These are phyloP conservation scores for Origma solitaria DNA, from an alignment of 2,113 vertebrate species.

Conservation along the genomic window DNA sequence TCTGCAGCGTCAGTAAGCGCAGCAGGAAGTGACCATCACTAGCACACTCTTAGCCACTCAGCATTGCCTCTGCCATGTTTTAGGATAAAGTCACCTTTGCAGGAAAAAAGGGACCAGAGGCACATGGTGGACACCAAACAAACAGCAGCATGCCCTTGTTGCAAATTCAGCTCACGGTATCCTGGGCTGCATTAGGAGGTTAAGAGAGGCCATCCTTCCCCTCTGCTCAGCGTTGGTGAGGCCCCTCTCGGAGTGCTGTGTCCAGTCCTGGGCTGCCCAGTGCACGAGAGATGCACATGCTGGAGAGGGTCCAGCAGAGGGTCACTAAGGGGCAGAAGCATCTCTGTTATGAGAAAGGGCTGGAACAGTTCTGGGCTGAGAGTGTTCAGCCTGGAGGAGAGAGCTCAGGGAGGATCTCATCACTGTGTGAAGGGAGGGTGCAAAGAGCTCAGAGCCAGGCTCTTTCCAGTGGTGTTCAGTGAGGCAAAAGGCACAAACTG, in stretches of 20 bases:
- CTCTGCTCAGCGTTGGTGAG: neutral
- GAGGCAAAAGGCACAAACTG: neutral
- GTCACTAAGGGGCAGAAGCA: fast-evolving
- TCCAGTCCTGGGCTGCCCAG: neutral
- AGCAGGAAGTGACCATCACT: neutral
- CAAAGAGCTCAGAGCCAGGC: neutral
- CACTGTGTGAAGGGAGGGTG: neutral
- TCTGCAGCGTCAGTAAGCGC: neutral
- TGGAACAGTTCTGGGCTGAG: neutral
- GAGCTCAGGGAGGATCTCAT: neutral
- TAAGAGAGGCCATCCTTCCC: neutral
- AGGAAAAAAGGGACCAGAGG: neutral
- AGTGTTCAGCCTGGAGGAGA: neutral
- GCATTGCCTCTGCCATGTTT: neutral
- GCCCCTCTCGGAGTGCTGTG: neutral
- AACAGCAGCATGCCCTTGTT: neutral
- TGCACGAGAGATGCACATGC: neutral
- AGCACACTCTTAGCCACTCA: neutral
- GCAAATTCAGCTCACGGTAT: neutral
- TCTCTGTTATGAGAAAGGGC: neutral
- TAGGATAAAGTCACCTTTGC: neutral
- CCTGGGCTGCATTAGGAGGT: neutral
- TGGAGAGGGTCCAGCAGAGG: neutral
- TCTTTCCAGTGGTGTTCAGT: neutral
- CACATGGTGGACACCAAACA: neutral